Conservation (phyloP, 2,113 vertebrate genomes). For the Pandion haliaetus region DNA sequence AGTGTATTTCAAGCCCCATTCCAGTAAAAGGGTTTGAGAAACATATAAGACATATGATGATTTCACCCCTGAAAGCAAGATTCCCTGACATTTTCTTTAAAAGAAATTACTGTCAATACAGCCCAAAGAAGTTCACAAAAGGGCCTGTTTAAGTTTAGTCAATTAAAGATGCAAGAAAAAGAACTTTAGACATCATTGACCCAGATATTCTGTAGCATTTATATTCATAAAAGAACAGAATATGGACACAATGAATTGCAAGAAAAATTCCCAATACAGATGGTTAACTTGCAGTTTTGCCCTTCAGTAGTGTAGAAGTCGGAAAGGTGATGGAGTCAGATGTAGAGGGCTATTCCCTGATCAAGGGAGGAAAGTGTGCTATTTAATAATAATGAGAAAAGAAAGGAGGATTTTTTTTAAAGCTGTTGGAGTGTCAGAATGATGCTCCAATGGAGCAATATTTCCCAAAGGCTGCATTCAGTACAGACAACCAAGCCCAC, state of each 20-base stretch:
- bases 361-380: conserved; percentile 34
- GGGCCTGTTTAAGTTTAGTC: conserved; percentile 62
- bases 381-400: conserved; percentile 58
- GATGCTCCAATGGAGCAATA: not conserved
- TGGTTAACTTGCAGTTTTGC: conserved; percentile 36
- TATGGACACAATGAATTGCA: conserved; percentile 27
- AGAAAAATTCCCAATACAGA: conserved; percentile 63
- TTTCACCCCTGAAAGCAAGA: not conserved
- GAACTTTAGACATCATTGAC: conserved; percentile 67
- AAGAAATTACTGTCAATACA: conserved; percentile 38
- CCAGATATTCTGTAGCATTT: conserved; percentile 59
- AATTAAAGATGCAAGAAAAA: conserved; percentile 64
- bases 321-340: conserved; percentile 56
- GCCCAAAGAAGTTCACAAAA: conserved; percentile 45
- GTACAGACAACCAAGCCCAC: not conserved
- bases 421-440: not conserved
- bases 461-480: not conserved
- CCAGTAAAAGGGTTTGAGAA: not conserved
- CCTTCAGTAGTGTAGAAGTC: conserved; percentile 44
- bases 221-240: conserved; percentile 60
- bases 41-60: not conserved
- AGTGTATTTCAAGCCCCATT: not conserved
- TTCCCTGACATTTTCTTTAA: conserved; percentile 29
- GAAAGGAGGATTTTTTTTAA: not conserved
- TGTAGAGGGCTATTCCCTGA: conserved; percentile 59